Conservation (phyloP, 2,113 vertebrate genomes). For the Mesoclemmys tuberculata region DNA sequence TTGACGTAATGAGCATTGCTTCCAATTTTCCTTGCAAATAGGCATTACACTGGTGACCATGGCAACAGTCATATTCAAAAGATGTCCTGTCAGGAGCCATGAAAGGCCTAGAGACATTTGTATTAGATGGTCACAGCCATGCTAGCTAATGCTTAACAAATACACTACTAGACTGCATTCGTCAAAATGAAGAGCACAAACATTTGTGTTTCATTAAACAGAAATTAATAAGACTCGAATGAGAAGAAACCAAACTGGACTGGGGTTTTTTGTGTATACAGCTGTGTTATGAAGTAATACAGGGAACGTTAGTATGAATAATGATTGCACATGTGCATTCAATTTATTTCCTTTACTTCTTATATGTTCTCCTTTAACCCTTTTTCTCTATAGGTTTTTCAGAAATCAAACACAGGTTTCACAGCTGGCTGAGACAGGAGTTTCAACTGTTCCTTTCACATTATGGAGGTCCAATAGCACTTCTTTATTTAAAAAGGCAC, state of each 20-base stretch:
- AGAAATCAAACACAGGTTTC: slow-evolving; percentile 73
- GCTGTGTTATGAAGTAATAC: slow-evolving; percentile 80
- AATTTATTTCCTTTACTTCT: slow-evolving; percentile 79
- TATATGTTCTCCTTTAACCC: slow-evolving; percentile 67
- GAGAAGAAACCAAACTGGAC: slow-evolving; percentile 71
- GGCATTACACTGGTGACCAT: slow-evolving; percentile 75
- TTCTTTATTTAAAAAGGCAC: slow-evolving; percentile 57
- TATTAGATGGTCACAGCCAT: slow-evolving; percentile 65
- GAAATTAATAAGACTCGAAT: slow-evolving; percentile 77
- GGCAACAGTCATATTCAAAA: slow-evolving; percentile 81
- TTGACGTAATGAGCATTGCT: slow-evolving; percentile 78
- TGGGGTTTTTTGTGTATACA: slow-evolving; percentile 74
- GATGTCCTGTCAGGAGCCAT: slow-evolving; percentile 75
- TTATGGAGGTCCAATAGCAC: not conserved
- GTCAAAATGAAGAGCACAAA: slow-evolving; percentile 69
- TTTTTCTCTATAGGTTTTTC: slow-evolving; percentile 69
- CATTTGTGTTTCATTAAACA: slow-evolving; percentile 80
- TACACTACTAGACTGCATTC: slow-evolving; percentile 28
- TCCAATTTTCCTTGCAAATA: slow-evolving; percentile 80
- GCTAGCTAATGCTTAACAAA: slow-evolving; percentile 66
- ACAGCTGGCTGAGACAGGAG: slow-evolving; percentile 60
- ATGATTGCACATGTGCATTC: slow-evolving; percentile 77
- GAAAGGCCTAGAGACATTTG: slow-evolving; percentile 77
- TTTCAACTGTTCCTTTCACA: slow-evolving; percentile 57
- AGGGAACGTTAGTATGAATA: slow-evolving; percentile 74